Conservation (phyloP, 2,113 vertebrate genomes). For the Gallinago media region DNA sequence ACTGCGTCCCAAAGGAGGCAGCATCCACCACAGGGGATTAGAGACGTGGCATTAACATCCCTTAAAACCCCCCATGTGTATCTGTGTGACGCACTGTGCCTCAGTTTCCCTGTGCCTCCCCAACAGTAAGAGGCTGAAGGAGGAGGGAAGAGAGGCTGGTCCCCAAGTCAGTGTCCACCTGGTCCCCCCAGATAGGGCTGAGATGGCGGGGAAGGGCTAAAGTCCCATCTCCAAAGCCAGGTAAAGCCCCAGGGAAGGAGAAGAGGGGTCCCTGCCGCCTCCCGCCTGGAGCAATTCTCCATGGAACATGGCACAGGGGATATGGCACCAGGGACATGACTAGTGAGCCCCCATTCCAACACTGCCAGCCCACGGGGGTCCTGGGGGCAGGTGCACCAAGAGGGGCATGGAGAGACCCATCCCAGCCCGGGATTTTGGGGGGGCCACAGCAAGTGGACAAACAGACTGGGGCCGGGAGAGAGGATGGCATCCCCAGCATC, state of each 20-base stretch:
- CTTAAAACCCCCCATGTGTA: accelerated
- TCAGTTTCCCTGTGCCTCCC: not conserved
- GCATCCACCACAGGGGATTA: not conserved
- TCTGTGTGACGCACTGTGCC: not conserved
- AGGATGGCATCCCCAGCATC: not conserved
- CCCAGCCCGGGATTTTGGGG: not conserved
- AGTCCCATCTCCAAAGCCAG: accelerated
- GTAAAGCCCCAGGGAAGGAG: not conserved
- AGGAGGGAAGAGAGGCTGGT: not conserved
- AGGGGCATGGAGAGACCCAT: not conserved
- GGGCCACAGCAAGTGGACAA: not conserved
- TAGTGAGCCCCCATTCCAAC: not conserved
- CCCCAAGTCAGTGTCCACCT: not conserved
- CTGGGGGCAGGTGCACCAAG: not conserved
- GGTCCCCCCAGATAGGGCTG: accelerated
- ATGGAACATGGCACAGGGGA: accelerated
- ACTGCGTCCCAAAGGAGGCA: not conserved
- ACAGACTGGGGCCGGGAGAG: not conserved
- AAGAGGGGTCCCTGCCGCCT: not conserved
- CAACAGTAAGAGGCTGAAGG: not conserved
- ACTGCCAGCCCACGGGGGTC: accelerated
- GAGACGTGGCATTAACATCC: not conserved
- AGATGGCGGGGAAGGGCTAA: not conserved
- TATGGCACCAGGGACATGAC: accelerated
- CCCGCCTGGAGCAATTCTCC: not conserved